These are phyloP conservation scores for Melipona quadrifasciata DNA, from an alignment of 1,140 invertebrate genomes.

Conservation along the genomic window DNA sequence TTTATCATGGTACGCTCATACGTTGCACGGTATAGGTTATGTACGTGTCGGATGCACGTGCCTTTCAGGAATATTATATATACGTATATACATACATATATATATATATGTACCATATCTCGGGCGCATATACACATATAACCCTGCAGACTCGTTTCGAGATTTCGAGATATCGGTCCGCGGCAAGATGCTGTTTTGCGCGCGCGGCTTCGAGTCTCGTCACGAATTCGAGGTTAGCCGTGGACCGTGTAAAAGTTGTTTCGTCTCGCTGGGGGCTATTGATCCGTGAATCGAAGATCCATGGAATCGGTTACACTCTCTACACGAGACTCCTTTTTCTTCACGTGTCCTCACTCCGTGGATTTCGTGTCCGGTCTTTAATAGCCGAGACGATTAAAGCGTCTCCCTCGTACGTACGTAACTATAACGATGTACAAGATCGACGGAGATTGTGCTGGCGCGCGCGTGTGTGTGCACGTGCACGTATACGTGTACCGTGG, in stretches of 20 bases:
- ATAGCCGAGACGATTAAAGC: constrained; percentile 51
- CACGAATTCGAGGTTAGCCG: constrained; percentile 46
- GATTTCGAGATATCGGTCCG: constrained; percentile 34
- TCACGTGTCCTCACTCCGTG: background rate
- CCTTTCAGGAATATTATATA: background rate
- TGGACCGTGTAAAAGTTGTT: constrained; percentile 47
- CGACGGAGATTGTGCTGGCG: background rate
- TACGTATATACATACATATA: too few species aligned
- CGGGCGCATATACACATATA: constrained; percentile 5
- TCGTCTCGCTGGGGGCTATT: constrained; percentile 52
- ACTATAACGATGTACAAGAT: constrained; percentile 28
- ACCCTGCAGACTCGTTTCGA: constrained; percentile 7
- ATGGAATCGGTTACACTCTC: background rate
- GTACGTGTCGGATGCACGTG: constrained; percentile 38
- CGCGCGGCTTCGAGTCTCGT: background rate
- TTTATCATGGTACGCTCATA: constrained; percentile 33
- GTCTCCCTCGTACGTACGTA: constrained; percentile 50
- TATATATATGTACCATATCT: background rate
- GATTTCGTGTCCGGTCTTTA: constrained; percentile 52
- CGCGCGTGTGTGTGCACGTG: too few species aligned
- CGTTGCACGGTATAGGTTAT: background rate
- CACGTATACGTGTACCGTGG: background rate
- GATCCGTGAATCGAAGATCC: constrained; percentile 56
- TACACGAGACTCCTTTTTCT: background rate
- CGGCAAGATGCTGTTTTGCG: constrained; percentile 4